Percentiles rank a stretch among this genome's conserved stretches.
Evolutionary conservation across 1,140 invertebrate species (phyloP).

Genomic region (Meloidogyne hapla): DNA sequence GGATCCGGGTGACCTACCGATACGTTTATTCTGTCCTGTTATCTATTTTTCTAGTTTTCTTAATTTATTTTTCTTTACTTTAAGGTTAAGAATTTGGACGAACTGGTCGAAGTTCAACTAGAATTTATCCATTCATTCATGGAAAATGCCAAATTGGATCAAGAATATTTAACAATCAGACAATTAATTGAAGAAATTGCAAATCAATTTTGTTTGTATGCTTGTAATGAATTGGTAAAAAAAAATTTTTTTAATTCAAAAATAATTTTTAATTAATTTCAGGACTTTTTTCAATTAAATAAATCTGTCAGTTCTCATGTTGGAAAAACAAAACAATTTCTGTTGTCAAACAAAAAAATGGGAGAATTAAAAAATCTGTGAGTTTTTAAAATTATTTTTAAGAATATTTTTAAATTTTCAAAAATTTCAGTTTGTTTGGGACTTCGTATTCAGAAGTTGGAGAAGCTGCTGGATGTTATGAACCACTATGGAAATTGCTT

Average conservation of each 20-base stretch:
- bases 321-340: constrained; percentile 9
- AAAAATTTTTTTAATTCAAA: not conserved
- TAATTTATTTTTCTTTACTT: no score
- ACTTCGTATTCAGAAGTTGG: constrained; percentile 16
- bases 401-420: not conserved
- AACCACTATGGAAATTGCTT: constrained; percentile 24
- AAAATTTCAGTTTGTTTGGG: constrained; percentile 5
- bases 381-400: not conserved
- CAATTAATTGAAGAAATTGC: not conserved
- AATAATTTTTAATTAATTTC: constrained; percentile 4
- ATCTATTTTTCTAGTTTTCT: no score
- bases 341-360: not conserved
- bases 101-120: constrained; percentile 19
- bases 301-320: not conserved
- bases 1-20: no score
- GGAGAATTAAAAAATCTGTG: constrained; percentile 13
- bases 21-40: no score
- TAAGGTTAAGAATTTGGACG: constrained; percentile 25
- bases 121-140: constrained; percentile 12
- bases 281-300: constrained; percentile 4
- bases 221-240: constrained; percentile 15
- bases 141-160: constrained; percentile 13
- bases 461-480: constrained; percentile 11
- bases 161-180: not conserved
- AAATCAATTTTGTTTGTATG: constrained; percentile 16